These are phyloP conservation scores for Ataeniobius toweri DNA, from an alignment of 2,797 vertebrate genomes.

Conservation along the genomic window DNA sequence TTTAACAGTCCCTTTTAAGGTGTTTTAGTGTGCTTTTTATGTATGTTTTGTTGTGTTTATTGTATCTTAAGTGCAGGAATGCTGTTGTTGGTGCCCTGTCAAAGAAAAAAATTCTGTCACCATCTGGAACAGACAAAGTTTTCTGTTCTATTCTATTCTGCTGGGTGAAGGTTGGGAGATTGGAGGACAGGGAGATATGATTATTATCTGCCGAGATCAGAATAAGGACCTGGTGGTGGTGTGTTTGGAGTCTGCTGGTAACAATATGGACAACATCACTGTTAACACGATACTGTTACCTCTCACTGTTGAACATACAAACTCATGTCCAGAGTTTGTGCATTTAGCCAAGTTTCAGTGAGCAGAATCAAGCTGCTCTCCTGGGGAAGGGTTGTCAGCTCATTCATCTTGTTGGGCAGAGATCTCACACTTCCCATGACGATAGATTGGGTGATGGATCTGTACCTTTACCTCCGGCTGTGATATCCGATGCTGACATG, in stretches of 20 bases:
- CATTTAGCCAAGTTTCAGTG: neutral
- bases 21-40: no score
- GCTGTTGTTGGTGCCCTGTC: no score
- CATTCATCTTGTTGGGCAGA: neutral
- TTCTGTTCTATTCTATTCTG: no score
- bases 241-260: neutral
- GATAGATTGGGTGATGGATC: neutral
- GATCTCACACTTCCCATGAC: neutral
- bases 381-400: neutral
- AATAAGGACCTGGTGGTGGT: neutral
- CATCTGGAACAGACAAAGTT: no score
- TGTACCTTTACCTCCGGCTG: neutral
- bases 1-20: no score
- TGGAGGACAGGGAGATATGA: neutral
- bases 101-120: no score
- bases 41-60: no score
- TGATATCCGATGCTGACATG: neutral
- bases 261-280: neutral
- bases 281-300: no score
- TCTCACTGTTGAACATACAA: no score
- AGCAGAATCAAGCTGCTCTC: neutral
- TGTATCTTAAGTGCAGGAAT: no score
- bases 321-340: neutral
- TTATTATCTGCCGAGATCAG: neutral
- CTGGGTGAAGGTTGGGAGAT: neutral